These are phyloP conservation scores for Danio tinwini DNA, from an alignment of 2,797 vertebrate genomes.

Conservation along the genomic window DNA sequence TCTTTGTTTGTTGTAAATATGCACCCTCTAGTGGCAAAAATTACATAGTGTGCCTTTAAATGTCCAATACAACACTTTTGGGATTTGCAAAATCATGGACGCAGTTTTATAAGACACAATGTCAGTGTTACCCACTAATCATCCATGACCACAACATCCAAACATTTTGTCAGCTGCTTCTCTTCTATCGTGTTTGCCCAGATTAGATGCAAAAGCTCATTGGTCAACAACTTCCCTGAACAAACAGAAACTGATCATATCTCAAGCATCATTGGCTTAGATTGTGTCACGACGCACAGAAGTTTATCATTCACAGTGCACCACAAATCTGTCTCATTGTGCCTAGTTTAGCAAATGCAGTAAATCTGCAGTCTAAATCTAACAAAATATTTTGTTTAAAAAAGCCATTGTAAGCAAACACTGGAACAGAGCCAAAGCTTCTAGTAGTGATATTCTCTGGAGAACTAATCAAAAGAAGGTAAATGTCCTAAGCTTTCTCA, in stretches of 20 bases:
- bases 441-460: constrained; percentile 1
- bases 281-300: background rate
- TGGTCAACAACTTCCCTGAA: background rate
- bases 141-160: background rate
- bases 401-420: constrained; percentile 9
- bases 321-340: background rate
- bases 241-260: background rate
- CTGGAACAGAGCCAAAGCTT: background rate
- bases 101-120: no score
- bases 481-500: constrained; percentile 9
- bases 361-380: background rate
- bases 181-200: background rate
- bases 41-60: no score
- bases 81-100: no score
- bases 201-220: background rate
- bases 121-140: background rate
- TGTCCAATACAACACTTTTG: no score
- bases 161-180: background rate
- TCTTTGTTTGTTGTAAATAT: no score
- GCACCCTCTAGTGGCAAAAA: no score
- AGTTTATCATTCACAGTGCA: background rate
- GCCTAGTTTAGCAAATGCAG: background rate
- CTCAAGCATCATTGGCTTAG: background rate
- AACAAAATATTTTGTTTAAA: background rate
- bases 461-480: constrained; percentile 45